These are phyloP conservation scores for Formica selysi DNA, from an alignment of 1,140 invertebrate species.

Conservation along the genomic window DNA sequence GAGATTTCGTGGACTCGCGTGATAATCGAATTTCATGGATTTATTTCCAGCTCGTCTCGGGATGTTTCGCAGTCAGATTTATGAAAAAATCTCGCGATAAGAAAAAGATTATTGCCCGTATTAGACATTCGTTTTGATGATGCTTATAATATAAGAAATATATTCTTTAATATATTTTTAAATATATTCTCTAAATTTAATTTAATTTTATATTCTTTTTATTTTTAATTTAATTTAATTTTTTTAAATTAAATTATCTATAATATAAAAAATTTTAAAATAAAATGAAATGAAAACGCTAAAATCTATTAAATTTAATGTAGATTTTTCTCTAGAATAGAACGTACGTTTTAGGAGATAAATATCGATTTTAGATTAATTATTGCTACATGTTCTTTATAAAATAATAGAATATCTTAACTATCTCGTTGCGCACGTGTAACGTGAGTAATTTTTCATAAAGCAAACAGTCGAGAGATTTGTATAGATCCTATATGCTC, in stretches of 20 bases:
- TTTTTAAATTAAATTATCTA: background rate
- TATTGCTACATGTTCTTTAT: background rate
- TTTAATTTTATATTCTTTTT: too few species aligned
- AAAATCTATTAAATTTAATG: conserved; percentile 1
- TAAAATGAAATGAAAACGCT: background rate
- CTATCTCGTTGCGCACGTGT: background rate
- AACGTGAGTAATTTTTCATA: conserved; percentile 25
- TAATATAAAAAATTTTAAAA: background rate
- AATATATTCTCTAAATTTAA: too few species aligned
- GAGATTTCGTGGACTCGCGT: conserved; percentile 59
- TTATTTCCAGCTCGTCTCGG: background rate
- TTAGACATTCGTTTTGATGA: background rate
- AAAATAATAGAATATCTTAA: background rate
- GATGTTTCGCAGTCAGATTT: conserved; percentile 3
- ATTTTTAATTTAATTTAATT: too few species aligned
- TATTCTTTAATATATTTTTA: too few species aligned
- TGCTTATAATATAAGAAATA: background rate
- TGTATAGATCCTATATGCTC: conserved; percentile 21
- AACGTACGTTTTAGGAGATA: background rate
- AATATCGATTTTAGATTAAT: conserved; percentile 10
- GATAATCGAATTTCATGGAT: conserved; percentile 39
- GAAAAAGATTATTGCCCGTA: background rate
- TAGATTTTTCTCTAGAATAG: background rate
- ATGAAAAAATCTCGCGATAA: background rate
- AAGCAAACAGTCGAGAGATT: background rate